A percentile compares a stretch with the other conserved stretches of the same genome.
Conservation (phyloP, 2,888 invertebrate genomes). For the Chironomus tentans region DNA sequence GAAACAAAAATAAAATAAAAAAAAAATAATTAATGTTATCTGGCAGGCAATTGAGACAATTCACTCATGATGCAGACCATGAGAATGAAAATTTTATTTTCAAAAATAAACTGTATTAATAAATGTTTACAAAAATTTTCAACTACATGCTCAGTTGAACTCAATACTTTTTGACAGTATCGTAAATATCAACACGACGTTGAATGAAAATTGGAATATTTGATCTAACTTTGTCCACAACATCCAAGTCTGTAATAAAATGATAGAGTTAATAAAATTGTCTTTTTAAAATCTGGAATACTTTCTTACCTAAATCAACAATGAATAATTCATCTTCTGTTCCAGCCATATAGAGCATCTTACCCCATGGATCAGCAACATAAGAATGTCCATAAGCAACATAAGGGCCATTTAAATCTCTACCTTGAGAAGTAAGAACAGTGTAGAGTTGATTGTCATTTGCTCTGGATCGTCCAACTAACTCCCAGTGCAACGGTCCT, state of each 20-base stretch:
- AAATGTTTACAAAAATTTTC: too few relatives aligned
- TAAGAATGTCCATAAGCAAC: slow-evolving; percentile 84
- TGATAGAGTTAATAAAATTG: background rate
- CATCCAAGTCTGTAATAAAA: slow-evolving; percentile 54
- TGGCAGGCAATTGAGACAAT: too few relatives aligned
- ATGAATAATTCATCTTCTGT: slow-evolving; percentile 61
- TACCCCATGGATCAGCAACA: slow-evolving; percentile 70
- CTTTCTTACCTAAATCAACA: slow-evolving; percentile 59
- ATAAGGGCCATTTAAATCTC: slow-evolving; percentile 61
- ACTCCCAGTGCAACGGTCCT: slow-evolving; percentile 88
- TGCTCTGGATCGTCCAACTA: slow-evolving; percentile 69
- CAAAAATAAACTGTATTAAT: too few relatives aligned
- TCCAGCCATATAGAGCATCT: slow-evolving; percentile 58
- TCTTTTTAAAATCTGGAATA: background rate
- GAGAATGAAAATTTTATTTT: too few relatives aligned
- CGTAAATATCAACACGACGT: slow-evolving; percentile 65
- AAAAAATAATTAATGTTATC: too few relatives aligned
- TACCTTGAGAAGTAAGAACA: slow-evolving; percentile 73
- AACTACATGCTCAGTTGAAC: too few relatives aligned
- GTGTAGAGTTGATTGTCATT: slow-evolving; percentile 85
- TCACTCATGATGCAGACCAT: too few relatives aligned
- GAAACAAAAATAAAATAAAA: too few relatives aligned
- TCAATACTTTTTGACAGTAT: slow-evolving; percentile 32
- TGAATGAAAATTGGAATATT: slow-evolving; percentile 76
- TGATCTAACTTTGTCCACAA: slow-evolving; percentile 64